Evolutionary conservation across 1,140 invertebrate species (phyloP).

Genomic region (Oryzaephilus surinamensis): DNA sequence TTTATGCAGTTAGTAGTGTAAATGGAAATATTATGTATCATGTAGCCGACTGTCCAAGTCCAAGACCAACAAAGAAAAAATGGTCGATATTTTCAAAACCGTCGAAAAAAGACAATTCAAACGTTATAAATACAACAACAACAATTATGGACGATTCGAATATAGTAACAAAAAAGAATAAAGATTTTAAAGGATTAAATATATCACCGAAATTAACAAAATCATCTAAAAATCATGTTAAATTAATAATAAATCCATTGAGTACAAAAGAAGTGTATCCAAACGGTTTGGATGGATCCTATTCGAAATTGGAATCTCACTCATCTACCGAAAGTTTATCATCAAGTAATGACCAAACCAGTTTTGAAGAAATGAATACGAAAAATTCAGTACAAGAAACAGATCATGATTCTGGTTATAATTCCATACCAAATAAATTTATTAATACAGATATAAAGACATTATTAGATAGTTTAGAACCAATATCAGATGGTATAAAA

Average conservation of each 20-base stretch:
- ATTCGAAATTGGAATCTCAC: constrained; percentile 28
- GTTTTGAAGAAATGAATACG: neutral
- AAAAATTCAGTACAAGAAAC: constrained; percentile 4
- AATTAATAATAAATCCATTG: constrained; percentile 44
- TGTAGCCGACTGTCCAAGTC: constrained; percentile 40
- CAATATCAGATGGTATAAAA: constrained; percentile 30
- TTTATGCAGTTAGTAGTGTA: constrained; percentile 78
- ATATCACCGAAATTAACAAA: constrained; percentile 19
- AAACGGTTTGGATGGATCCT: constrained; percentile 29
- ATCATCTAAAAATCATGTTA: constrained; percentile 31
- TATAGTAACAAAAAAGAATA: constrained; percentile 32
- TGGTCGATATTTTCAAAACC: constrained; percentile 33
- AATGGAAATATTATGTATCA: constrained; percentile 82
- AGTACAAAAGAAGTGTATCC: constrained; percentile 34
- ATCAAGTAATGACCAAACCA: constrained; percentile 24
- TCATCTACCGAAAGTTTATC: constrained; percentile 33
- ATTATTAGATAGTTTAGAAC: constrained; percentile 27
- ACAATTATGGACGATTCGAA: constrained; percentile 29
- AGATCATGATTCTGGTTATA: constrained; percentile 25
- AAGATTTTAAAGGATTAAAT: constrained; percentile 30
- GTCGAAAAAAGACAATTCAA: constrained; percentile 25
- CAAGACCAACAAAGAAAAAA: constrained; percentile 31
- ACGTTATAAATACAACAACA: constrained; percentile 30
- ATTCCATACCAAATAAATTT: constrained; percentile 20
- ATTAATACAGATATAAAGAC: too few species aligned